Evolutionary conservation across 2,113 vertebrate genomes (phyloP), one percentile per base, ranked within the genome.

Genomic region (Benitochromis conjunctus): DNA sequence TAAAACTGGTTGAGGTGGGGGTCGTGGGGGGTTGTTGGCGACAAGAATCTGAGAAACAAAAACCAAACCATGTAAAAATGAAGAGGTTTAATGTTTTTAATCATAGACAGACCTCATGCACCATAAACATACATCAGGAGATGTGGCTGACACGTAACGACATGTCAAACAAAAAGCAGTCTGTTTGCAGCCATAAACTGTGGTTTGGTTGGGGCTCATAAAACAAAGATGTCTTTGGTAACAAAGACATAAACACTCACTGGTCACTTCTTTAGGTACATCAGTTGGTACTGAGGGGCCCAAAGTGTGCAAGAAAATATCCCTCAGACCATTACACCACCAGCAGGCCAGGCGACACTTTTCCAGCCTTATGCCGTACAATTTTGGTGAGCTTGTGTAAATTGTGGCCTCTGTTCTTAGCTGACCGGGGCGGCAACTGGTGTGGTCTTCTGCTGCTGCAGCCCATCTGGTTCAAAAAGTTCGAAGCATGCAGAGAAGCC

Each of bases 11-110:
- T 43, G 13, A 5, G n/a, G 12, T 9, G 2, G 19, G 60, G 1
- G 19, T 0, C 9, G 3, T 4, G 3, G 13, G 31, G 19, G 19
- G 34, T 3, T 31, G 29, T 34, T 34, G 36, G 12, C 12, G 5
- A 24, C 64, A 26, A 18, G 5, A 48, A 29, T 43, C 41, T 1
- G 13, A 74, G 21, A 9, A 74, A 12, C 1, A 29, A 19, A 74
- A 48, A 19, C 1, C 5, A 29, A 74, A 74, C 14, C 41, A 48
- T 26, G 11, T 48, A 11, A 11, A 2, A 48, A 19, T 48, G 14
- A 26, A 74, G 16, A 29, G 9, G 2, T 7, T 18, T 74, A 29
- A 29, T 1, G 69, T 19, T 74, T 74, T 48, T 51, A 48, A 74
- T 74, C 5, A 48, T 12, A 3, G 4, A 29, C 24, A 51, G 43